Evolutionary conservation across 1,140 invertebrate species (phyloP).

Genomic region (Dufourea novaeangliae): DNA sequence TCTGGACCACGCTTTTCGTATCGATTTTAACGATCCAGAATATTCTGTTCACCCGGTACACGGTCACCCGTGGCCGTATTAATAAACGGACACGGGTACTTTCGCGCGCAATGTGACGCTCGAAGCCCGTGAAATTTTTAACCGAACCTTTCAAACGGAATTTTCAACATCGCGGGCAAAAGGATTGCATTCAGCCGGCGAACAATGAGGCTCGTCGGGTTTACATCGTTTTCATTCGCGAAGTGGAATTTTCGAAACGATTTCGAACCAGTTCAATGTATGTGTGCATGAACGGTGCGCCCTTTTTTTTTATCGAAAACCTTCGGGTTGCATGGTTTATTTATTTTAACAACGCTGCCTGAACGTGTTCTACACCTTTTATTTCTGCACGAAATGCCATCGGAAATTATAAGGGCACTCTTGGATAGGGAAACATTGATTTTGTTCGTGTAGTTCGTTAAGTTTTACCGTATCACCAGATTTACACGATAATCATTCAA

Average conservation of each 20-base stretch:
- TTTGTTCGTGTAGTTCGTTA: too few species aligned
- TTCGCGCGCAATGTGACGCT: background rate
- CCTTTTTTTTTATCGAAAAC: too few species aligned
- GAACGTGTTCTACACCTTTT: too few species aligned
- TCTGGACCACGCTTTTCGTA: too few species aligned
- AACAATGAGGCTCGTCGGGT: slow-evolving; percentile 25
- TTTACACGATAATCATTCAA: too few species aligned
- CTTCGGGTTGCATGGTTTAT: background rate
- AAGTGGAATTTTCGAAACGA: slow-evolving; percentile 22
- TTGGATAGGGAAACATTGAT: too few species aligned
- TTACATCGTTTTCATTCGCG: slow-evolving; percentile 6
- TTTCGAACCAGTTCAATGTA: background rate
- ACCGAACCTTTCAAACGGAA: slow-evolving; percentile 1
- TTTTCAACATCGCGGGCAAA: background rate
- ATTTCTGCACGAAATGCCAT: too few species aligned
- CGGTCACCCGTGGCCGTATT: background rate
- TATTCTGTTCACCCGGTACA: background rate
- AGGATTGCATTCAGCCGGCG: slow-evolving; percentile 6
- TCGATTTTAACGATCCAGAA: background rate
- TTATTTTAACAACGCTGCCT: background rate
- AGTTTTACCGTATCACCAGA: too few species aligned
- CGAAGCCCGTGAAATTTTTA: slow-evolving; percentile 10
- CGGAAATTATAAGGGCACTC: too few species aligned
- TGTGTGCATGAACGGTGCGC: too few species aligned
- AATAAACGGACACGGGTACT: background rate